Evolutionary conservation across 92 coral and sea anemone genomes (phyloP).

Genomic region (Zoanthus sociatus): DNA sequence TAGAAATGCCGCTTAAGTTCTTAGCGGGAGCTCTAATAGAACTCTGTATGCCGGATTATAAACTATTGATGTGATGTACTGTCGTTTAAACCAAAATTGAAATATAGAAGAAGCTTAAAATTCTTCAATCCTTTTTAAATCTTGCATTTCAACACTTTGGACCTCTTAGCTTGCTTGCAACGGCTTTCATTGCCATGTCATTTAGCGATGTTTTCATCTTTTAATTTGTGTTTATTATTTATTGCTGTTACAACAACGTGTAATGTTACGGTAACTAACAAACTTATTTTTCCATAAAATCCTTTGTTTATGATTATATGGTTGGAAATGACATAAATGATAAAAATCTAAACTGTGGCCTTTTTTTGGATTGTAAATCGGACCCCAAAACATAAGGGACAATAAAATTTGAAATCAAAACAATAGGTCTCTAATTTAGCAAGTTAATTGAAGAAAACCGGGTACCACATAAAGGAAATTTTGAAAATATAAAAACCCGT

Average conservation of each 20-base stretch:
- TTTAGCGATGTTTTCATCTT: neutral
- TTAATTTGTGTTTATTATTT: too few relatives aligned
- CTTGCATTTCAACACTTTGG: neutral
- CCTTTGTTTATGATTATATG: neutral
- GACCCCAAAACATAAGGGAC: neutral
- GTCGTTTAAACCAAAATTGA: neutral
- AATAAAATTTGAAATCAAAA: neutral
- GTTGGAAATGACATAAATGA: neutral
- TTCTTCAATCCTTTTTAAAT: neutral
- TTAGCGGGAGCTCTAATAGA: slow-evolving; percentile 37
- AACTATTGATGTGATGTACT: neutral
- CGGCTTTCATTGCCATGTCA: neutral
- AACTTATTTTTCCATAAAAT: neutral
- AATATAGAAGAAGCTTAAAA: neutral
- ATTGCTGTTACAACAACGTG: neutral
- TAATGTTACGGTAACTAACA: neutral
- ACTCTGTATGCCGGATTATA: slow-evolving; percentile 7
- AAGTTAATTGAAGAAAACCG: slow-evolving; percentile 12
- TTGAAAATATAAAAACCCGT: neutral
- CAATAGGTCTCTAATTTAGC: neutral
- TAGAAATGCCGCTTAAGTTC: neutral
- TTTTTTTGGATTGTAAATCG: neutral
- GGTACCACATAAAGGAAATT: neutral
- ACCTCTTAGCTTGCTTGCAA: neutral
- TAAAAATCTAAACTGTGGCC: neutral